These are phyloP conservation scores for Chaunax sp. DNA, from an alignment of 2,797 vertebrate genomes.

Conservation along the genomic window DNA sequence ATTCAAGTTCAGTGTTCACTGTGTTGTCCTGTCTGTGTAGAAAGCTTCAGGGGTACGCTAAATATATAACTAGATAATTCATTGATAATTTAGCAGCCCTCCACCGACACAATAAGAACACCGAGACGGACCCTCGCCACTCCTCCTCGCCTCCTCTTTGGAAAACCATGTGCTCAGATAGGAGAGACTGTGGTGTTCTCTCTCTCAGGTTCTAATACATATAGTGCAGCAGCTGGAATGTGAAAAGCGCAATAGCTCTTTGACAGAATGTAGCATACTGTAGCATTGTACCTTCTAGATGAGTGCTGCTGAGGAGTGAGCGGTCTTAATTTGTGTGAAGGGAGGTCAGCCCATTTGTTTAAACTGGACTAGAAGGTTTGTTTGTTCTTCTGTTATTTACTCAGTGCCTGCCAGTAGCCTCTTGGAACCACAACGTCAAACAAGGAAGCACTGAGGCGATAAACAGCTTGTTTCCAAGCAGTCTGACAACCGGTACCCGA, in stretches of 20 bases:
- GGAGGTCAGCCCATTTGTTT: constrained; percentile 41
- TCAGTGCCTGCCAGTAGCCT: constrained; percentile 38
- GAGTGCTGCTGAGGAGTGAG: constrained; percentile 46
- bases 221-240: constrained; percentile 35
- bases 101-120: constrained; percentile 29
- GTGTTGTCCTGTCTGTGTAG: constrained; percentile 37
- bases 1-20: constrained; percentile 53
- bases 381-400: constrained; percentile 37
- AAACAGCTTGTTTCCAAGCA: constrained; percentile 32
- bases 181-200: constrained; percentile 22
- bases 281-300: constrained; percentile 23
- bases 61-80: constrained; percentile 56
- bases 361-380: constrained; percentile 11
- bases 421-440: constrained; percentile 46
- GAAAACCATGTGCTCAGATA: constrained; percentile 62
- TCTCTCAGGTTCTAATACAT: constrained; percentile 17
- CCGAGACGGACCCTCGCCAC: constrained; percentile 20
- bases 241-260: constrained; percentile 38
- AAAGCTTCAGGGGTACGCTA: constrained; percentile 39
- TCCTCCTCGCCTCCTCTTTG: constrained; percentile 45
- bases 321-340: constrained; percentile 60
- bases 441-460: constrained; percentile 56
- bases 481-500: constrained; percentile 19
- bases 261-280: constrained; percentile 35
- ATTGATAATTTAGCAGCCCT: constrained; percentile 52